Percentiles rank a stretch among this genome's conserved stretches.
phyloP scores from a whole-genome alignment of 2,888 invertebrate genomes.

The Siphonodentalium dalli region DNA sequence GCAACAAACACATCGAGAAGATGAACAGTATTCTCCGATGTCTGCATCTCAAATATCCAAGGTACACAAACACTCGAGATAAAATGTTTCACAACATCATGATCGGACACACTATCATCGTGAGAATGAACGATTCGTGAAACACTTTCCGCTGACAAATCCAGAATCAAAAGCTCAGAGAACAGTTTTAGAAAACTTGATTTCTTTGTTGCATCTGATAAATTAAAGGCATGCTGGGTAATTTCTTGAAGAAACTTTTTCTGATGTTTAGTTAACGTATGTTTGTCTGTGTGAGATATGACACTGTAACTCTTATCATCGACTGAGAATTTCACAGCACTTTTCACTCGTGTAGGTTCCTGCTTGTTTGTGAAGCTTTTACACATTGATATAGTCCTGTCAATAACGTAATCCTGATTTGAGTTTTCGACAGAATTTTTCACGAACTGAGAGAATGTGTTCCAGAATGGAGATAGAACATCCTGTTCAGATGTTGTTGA shows the following conservation, averaged over 20 bases:
- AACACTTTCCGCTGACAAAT: conserved; percentile 31
- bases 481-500: conserved; percentile 7
- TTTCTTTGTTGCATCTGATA: conserved; percentile 30
- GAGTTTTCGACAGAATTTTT: too few relatives aligned
- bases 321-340: too few relatives aligned
- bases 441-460: too few relatives aligned
- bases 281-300: too few relatives aligned
- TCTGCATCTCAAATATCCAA: conserved; percentile 33
- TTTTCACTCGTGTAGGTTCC: too few relatives aligned
- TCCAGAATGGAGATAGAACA: too few relatives aligned
- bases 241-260: conserved; percentile 34
- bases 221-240: conserved; percentile 32
- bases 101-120: conserved; percentile 25
- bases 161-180: conserved; percentile 31
- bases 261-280: too few relatives aligned
- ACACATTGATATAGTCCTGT: too few relatives aligned
- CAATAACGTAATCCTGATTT: too few relatives aligned
- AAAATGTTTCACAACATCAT: conserved; percentile 35
- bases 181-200: conserved; percentile 35
- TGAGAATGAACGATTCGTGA: conserved; percentile 35
- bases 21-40: conserved; percentile 19
- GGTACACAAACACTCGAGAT: conserved; percentile 42
- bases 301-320: too few relatives aligned
- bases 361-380: too few relatives aligned
- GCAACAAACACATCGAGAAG: conserved; percentile 35